Percentiles rank a stretch among this genome's conserved stretches.
Conservation (phyloP, 2,888 invertebrate genomes). For the Dioctria linearis region DNA sequence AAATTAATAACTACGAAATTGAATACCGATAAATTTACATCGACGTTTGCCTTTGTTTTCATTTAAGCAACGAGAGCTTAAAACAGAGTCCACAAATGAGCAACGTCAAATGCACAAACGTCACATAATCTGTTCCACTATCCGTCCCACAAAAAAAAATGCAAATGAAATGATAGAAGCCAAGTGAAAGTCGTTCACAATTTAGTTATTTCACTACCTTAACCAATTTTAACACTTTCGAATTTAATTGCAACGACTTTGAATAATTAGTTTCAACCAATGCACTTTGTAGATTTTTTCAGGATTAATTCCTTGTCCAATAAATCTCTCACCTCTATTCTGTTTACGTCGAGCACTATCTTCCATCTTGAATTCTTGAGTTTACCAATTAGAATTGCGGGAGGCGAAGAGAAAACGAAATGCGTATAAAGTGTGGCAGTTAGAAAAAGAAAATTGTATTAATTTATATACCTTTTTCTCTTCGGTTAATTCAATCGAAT, state of each 20-base stretch:
- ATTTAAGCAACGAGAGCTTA: constrained; percentile 33
- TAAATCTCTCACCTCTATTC: constrained; percentile 54
- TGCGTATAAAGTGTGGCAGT: no score
- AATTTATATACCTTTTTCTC: no score
- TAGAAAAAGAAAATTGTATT: no score
- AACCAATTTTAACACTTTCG: not conserved
- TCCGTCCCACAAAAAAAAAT: not conserved
- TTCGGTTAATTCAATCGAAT: no score
- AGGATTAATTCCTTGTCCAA: not conserved
- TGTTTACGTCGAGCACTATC: constrained; percentile 58
- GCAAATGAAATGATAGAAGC: not conserved
- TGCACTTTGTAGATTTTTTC: not conserved
- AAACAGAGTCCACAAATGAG: constrained; percentile 29
- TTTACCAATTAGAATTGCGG: no score
- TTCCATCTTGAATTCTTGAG: constrained; percentile 50
- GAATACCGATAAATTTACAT: constrained; percentile 43
- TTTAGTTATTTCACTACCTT: not conserved
- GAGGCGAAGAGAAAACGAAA: no score
- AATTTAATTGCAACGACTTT: not conserved
- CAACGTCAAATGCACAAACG: constrained; percentile 44
- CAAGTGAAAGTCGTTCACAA: constrained; percentile 31
- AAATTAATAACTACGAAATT: constrained; percentile 32
- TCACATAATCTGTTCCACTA: constrained; percentile 27
- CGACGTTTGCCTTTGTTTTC: constrained; percentile 47
- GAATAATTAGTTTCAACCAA: not conserved